Base-by-base conservation (phyloP, 2,113 vertebrate species). In the Pavo muticus region DNA sequence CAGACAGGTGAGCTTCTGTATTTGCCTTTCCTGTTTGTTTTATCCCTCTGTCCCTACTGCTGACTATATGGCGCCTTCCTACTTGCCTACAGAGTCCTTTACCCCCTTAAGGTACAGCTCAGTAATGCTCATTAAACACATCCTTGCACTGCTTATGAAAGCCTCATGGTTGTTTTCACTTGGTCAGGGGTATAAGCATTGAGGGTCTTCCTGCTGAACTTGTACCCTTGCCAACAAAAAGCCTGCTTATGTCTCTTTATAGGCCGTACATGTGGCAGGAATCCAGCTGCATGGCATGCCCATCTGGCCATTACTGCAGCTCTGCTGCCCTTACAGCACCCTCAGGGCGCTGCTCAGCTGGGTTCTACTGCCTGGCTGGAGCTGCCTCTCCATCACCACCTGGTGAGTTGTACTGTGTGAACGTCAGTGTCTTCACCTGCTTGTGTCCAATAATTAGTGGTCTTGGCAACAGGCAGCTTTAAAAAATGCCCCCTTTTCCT, bases 331-430 rank as follows among this genome's bases (percentile, higher is more conserved):
- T 99, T 68, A 83, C 79, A 27, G 94, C 59, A 48, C 98, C 99
- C 74, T 98, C 98, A 9, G 99, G 99, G 60, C 97, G 54, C 42
- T 99, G 99, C 95, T 97, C 92, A 18, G 97, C 98, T 6, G 98
- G 99, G 12, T 99, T 97, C 88, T 99, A 98, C 96, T 99, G 99
- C 97, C 96, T 98, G 29, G 77, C 97, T 9, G 98, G 98, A 50
- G 97, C 98, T 82, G 96, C 96, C 35, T 96, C 97, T 10, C 94
- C 98, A 6, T 93, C 96, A 0, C 98, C 97, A 0, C 10, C 35
- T 10, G 90, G 93, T 96, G 83, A 91, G 94, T 21, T 7, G 20
- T 29, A 0, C 64, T 18, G 56, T 2, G 6, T 23, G 11, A 61
- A 5, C 0, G 0, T 17, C 2, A 1, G 7, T 45, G 47, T 23